phyloP scores from a whole-genome alignment of 2,888 invertebrate genomes.

The Tipula vernalis region DNA sequence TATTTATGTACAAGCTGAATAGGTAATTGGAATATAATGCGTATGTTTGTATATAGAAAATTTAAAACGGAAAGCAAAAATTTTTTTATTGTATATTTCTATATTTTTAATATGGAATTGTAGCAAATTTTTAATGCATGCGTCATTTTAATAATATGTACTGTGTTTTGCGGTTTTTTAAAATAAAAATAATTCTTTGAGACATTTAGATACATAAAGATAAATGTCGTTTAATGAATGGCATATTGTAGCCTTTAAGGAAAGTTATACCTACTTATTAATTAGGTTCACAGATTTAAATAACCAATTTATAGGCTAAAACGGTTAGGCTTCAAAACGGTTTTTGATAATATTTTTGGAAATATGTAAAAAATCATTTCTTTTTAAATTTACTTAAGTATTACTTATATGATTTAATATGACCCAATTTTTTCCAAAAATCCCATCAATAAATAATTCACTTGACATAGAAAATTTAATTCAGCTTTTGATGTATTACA shows the following conservation, averaged over 20 bases:
- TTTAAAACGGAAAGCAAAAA: not conserved
- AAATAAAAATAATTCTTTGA: not conserved
- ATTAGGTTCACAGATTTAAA: too few species aligned
- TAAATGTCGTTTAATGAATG: not conserved
- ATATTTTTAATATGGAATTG: not conserved
- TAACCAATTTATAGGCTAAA: too few species aligned
- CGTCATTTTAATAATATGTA: not conserved
- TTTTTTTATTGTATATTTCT: not conserved
- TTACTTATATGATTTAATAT: not conserved
- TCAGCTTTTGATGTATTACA: not conserved
- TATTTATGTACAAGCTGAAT: not conserved
- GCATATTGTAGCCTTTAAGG: not conserved
- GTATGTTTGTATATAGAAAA: not conserved
- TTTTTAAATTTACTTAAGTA: not conserved
- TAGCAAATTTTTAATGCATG: not conserved
- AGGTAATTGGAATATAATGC: not conserved
- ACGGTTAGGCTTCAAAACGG: too few species aligned
- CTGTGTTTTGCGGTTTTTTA: not conserved
- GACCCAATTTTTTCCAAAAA: not conserved
- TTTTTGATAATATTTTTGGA: too few species aligned
- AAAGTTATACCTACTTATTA: too few species aligned
- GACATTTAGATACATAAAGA: not conserved
- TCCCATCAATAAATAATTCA: not conserved
- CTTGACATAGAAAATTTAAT: not conserved
- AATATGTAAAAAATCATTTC: not conserved